Evolutionary conservation across 1,140 invertebrate species (phyloP), one percentile per base, ranked within the genome.

Genomic region (Aphis craccivora): DNA sequence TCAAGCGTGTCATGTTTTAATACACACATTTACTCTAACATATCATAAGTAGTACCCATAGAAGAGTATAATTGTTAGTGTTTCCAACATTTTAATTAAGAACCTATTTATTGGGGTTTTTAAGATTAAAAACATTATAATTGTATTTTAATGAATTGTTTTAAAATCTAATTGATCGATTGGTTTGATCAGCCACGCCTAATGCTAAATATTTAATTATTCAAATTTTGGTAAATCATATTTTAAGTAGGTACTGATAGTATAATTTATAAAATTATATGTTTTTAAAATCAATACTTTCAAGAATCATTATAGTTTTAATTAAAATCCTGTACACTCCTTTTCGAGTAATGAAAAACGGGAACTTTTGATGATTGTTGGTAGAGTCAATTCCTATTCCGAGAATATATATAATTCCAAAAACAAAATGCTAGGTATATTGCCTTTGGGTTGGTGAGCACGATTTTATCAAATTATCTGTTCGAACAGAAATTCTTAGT

Each of bases 391-490:
- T 67, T 67, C 7, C 20, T n/a, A 22, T 88, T 51, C 86, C 6
- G 7, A 88, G 86, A 88, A 88, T 35, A 23, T 67, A 67, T 67
- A 67, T 67, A 67, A 67, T 67, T 67, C 30, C 30, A 67, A 48
- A 88, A 51, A 25, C 48, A 35, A 48, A 88, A 88, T 43, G 45
- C 30, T 51, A 45, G 45, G 9, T 45, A 35, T 51, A 88, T 11
- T 88, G 30, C 45, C n/a, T 30, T 88, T n/a, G 48, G 48, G 45
- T 88, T n/a, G 18, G 45, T 51, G 86, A 53, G 18, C 48, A 88
- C 45, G n/a, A 22, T 35, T 88, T 88, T 88, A 88, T 88, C 86
- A 88, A 51, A 88, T 88, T 88, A 88, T 48, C n/a, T 25, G 45
- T 88, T 88, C 35, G 86, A 35, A 35, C n/a, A 35, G 45, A 86